Evolutionary conservation across 1,140 invertebrate species (phyloP), one percentile per base, ranked within the genome.

Genomic region (Heliconius melpomene): DNA sequence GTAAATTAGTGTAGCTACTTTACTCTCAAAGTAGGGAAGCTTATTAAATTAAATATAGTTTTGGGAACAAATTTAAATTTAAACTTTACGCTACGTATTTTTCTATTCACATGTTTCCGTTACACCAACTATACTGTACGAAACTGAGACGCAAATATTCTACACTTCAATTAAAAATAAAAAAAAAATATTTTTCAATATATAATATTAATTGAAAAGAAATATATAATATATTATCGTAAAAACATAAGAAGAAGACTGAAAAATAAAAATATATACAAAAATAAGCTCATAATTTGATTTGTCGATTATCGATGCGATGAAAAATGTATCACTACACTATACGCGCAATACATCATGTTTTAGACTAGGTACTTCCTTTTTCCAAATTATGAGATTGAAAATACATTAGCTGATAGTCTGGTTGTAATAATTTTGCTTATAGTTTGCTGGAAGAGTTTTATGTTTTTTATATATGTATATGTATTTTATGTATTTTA

Each of bases 331-430:
- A 66, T n/a, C 16, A 52, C 50, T 20, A 29, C 60, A 26, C 23
- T 66, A 66, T 0, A 29, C 60, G n/a, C 26, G 60, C 60, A 29
- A 66, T 66, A 66, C n/a, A 26, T 60, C n/a, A 60, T 60, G 7
- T 60, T 60, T 60, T 26, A 60, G n/a, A 60, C 50, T n/a, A 36
- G 32, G 32, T 36, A 66, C 54, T 36, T 66, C 54, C 74, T 66
- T 26, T 60, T 77, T 46, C n/a, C 38, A 60, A 77, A 77, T 77
- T 77, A 77, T 70, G 38, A 71, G 75, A 75, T 75, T 75, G 54
- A 76, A 76, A 76, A 60, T 76, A 38, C 75, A 76, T 76, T 76
- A 76, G 54, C 36, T 76, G 26, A 75, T 75, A 60, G 50, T 60
- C 11, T 32, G 38, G n/a, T 16, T 20, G 71, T 72, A 72, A 72